These are phyloP conservation scores for Myotis vivesi DNA, from an alignment of 2,797 vertebrate species.

Conservation along the genomic window DNA sequence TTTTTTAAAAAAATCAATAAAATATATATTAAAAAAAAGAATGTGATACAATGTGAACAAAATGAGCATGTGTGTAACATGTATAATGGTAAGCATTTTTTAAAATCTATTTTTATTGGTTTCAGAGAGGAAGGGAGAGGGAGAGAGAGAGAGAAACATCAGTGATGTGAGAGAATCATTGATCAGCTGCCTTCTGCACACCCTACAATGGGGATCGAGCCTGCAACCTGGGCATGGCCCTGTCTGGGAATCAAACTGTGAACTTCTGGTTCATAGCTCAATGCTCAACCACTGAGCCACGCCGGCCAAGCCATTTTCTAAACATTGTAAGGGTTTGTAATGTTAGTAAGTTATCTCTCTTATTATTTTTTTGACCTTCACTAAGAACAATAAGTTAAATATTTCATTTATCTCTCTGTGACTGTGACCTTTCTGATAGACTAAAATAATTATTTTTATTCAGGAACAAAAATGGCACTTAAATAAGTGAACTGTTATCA, in stretches of 20 bases:
- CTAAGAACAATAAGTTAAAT: not conserved
- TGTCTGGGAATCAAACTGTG: too few species aligned
- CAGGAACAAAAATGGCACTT: not conserved
- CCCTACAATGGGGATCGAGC: too few species aligned
- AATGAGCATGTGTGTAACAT: not conserved
- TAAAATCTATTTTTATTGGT: too few species aligned
- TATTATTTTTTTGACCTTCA: not conserved
- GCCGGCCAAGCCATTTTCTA: not conserved
- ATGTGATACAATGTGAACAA: not conserved
- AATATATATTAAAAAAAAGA: not conserved
- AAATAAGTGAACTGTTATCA: not conserved
- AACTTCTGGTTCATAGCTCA: too few species aligned
- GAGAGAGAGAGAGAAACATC: too few species aligned
- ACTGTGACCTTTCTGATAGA: not conserved
- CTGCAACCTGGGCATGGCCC: too few species aligned
- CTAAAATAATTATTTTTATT: not conserved
- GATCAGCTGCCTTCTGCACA: too few species aligned
- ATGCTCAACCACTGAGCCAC: too few species aligned
- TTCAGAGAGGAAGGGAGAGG: too few species aligned
- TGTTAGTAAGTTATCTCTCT: not conserved
- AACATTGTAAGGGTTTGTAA: not conserved
- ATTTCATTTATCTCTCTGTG: not conserved
- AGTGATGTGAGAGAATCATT: too few species aligned
- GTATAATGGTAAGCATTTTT: not conserved
- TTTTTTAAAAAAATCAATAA: too few species aligned